phyloP scores from a whole-genome alignment of 2,888 invertebrate species.

The Chymomyza amoena region DNA sequence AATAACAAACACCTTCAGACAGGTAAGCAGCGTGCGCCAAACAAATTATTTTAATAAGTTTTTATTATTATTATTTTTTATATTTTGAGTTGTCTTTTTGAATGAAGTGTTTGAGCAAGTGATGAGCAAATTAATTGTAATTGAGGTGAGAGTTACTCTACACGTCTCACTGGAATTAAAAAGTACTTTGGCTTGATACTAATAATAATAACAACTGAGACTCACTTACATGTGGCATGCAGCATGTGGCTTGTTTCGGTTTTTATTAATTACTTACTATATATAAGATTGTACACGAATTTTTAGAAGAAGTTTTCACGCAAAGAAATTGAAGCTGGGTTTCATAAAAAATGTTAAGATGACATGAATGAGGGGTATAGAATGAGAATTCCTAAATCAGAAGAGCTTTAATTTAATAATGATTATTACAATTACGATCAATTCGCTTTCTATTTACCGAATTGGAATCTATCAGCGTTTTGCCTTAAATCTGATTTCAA shows the following conservation, averaged over 20 bases:
- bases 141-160: slow-evolving; percentile 38
- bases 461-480: too few relatives aligned
- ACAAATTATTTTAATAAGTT: background rate
- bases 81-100: slow-evolving; percentile 30
- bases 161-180: slow-evolving; percentile 37
- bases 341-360: too few relatives aligned
- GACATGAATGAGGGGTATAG: too few relatives aligned
- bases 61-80: background rate
- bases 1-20: background rate
- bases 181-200: slow-evolving; percentile 14
- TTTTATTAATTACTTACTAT: background rate
- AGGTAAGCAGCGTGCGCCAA: background rate
- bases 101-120: slow-evolving; percentile 54
- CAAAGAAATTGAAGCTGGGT: too few relatives aligned
- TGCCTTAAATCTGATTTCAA: too few relatives aligned
- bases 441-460: too few relatives aligned
- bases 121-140: slow-evolving; percentile 65
- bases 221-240: background rate
- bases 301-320: too few relatives aligned
- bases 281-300: too few relatives aligned
- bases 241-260: background rate
- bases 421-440: too few relatives aligned
- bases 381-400: too few relatives aligned
- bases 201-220: background rate
- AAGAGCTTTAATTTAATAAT: too few relatives aligned